These are phyloP conservation scores for Drosophila bocqueti DNA, from an alignment of 1,140 invertebrate genomes.

Conservation along the genomic window DNA sequence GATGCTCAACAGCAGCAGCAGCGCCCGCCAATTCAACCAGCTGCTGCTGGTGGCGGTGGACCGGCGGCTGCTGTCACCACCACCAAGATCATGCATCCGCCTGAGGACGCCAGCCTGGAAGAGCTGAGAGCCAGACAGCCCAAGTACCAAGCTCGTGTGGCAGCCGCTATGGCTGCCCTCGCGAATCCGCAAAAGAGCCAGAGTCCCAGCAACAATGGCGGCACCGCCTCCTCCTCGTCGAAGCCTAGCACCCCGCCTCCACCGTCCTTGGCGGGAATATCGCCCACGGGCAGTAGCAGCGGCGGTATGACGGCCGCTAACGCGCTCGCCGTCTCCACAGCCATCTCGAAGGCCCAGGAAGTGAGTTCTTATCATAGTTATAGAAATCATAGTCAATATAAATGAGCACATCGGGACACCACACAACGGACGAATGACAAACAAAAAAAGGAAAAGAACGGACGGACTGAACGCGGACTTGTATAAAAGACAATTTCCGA, in stretches of 20 bases:
- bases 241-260: constrained; percentile 71
- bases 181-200: constrained; percentile 74
- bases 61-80: constrained; percentile 88
- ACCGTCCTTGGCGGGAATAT: constrained; percentile 64
- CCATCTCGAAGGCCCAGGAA: constrained; percentile 85
- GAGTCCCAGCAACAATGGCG: constrained; percentile 53
- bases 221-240: constrained; percentile 35
- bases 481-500: constrained; percentile 48
- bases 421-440: constrained; percentile 18
- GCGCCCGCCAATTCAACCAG: constrained; percentile 52
- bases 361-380: constrained; percentile 85
- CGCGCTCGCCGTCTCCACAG: constrained; percentile 78
- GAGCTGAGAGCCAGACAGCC: constrained; percentile 92
- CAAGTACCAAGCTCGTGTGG: constrained; percentile 87
- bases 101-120: constrained; percentile 97
- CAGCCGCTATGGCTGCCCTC: constrained; percentile 72
- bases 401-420: constrained; percentile 57
- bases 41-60: constrained; percentile 18
- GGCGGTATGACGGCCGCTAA: constrained; percentile 60
- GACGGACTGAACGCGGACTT: constrained; percentile 33
- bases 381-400: constrained; percentile 85
- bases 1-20: constrained; percentile 66
- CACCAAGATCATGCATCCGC: constrained; percentile 97
- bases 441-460: neutral
- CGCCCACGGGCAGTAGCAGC: constrained; percentile 73